Conservation (phyloP, 2,113 vertebrate species). For the Festucalex cinctus region DNA sequence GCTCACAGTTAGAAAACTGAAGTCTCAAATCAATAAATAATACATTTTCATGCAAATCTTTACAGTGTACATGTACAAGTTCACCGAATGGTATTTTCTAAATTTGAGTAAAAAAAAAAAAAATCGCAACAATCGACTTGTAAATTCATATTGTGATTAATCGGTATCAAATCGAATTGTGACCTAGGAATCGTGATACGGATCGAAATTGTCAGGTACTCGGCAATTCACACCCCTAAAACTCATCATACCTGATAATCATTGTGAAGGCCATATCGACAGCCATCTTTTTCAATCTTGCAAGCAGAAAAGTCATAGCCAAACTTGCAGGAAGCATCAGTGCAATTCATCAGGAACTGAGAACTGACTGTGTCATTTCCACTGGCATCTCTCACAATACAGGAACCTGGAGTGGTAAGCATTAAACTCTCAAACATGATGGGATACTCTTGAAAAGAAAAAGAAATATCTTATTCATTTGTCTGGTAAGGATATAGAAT, state of each 20-base stretch:
- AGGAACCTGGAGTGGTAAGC: conserved; percentile 75
- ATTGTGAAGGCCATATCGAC: conserved; percentile 83
- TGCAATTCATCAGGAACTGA: conserved; percentile 76
- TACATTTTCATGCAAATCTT: no score
- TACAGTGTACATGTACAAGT: no score
- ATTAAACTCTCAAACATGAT: not conserved
- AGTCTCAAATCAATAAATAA: no score
- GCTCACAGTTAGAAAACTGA: no score
- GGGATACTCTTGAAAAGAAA: not conserved
- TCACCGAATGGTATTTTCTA: no score
- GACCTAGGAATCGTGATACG: no score
- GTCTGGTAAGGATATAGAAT: not conserved
- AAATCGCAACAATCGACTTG: no score
- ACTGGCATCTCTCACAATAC: conserved; percentile 90
- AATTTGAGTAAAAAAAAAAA: no score
- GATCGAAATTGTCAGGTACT: no score
- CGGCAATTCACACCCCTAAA: no score
- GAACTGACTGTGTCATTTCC: conserved; percentile 75
- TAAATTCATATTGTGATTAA: no score
- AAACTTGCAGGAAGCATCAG: conserved; percentile 82
- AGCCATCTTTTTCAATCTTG: conserved; percentile 32
- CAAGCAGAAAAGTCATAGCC: conserved; percentile 89
- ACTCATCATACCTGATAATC: conserved; percentile 79
- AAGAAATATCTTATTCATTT: not conserved
- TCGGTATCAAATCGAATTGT: no score